A percentile compares a stretch with the other conserved stretches of the same genome.
Conservation (phyloP, 30 jellyfish, hydroid and myxozoan species). For the Pseudorhiza aurosa region DNA sequence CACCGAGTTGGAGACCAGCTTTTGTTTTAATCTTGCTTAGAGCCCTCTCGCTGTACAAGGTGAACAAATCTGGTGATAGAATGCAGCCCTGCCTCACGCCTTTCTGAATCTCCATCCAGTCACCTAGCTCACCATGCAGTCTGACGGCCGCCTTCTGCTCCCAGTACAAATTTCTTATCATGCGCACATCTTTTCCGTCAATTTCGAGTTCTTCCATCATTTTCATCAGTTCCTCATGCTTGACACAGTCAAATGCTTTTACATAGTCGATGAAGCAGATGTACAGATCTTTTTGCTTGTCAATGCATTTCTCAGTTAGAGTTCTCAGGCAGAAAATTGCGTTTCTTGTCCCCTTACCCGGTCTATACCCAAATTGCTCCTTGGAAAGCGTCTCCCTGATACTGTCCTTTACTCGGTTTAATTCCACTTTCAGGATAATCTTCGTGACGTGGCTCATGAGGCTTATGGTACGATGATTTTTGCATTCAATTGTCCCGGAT, state of each 20-base stretch:
- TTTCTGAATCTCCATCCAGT: slow-evolving; percentile 10
- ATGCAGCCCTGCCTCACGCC: slow-evolving; percentile 60
- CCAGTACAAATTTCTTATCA: slow-evolving; percentile 44
- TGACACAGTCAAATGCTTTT: slow-evolving; percentile 49
- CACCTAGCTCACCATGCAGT: slow-evolving; percentile 17
- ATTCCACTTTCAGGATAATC: not conserved
- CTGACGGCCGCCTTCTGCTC: slow-evolving; percentile 37
- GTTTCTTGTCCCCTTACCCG: slow-evolving; percentile 17
- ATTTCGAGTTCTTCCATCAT: slow-evolving; percentile 27
- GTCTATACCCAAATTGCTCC: slow-evolving; percentile 13
- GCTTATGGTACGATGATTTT: slow-evolving; percentile 27
- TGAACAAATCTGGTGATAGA: slow-evolving; percentile 20
- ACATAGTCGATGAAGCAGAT: slow-evolving; percentile 42
- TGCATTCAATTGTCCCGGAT: slow-evolving; percentile 21
- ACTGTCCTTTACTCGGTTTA: not conserved
- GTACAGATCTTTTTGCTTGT: slow-evolving; percentile 12
- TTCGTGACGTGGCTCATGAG: slow-evolving; percentile 23
- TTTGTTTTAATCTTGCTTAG: not conserved
- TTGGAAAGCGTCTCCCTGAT: not conserved
- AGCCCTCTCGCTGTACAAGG: not conserved
- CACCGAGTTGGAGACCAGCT: too few species aligned
- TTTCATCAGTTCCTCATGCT: slow-evolving; percentile 24
- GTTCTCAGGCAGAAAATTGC: not conserved
- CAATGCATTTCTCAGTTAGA: slow-evolving; percentile 2
- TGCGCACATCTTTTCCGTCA: slow-evolving; percentile 21